Conservation (phyloP, 2,888 invertebrate genomes). For the Tachystola acroxantha region DNA sequence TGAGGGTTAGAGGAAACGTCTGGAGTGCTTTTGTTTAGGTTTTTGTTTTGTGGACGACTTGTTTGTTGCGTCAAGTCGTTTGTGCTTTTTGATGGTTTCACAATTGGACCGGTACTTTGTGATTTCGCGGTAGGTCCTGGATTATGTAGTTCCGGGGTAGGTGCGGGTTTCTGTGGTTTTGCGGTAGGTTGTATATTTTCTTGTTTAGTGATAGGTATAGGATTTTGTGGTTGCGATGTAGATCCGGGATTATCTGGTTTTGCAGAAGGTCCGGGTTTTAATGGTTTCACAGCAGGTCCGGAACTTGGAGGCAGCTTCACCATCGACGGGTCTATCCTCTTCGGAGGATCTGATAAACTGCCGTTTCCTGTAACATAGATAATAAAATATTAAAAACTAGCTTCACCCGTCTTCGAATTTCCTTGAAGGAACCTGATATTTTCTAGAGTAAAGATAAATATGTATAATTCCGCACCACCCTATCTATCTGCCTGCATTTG, state of each 20-base stretch:
- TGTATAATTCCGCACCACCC: background rate
- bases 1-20: conserved; percentile 39
- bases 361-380: conserved; percentile 31
- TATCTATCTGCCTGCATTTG: background rate
- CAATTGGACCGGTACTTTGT: conserved; percentile 13
- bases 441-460: too few relatives aligned
- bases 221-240: too few relatives aligned
- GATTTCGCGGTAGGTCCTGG: too few relatives aligned
- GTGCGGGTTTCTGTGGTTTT: too few relatives aligned
- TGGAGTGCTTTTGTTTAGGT: conserved; percentile 34
- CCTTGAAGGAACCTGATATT: too few relatives aligned
- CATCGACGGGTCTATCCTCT: conserved; percentile 38
- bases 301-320: conserved; percentile 26
- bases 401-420: too few relatives aligned
- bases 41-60: background rate
- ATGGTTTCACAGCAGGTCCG: conserved; percentile 22
- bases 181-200: too few relatives aligned
- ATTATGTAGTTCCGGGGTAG: too few relatives aligned
- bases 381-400: background rate
- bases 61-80: conserved; percentile 29
- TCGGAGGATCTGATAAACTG: conserved; percentile 27
- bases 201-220: too few relatives aligned
- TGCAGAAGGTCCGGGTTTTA: too few relatives aligned
- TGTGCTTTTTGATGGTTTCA: conserved; percentile 43
- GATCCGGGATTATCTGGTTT: too few relatives aligned